phyloP scores from a whole-genome alignment of 2,888 invertebrate species.

The Galerucella pusilla region DNA sequence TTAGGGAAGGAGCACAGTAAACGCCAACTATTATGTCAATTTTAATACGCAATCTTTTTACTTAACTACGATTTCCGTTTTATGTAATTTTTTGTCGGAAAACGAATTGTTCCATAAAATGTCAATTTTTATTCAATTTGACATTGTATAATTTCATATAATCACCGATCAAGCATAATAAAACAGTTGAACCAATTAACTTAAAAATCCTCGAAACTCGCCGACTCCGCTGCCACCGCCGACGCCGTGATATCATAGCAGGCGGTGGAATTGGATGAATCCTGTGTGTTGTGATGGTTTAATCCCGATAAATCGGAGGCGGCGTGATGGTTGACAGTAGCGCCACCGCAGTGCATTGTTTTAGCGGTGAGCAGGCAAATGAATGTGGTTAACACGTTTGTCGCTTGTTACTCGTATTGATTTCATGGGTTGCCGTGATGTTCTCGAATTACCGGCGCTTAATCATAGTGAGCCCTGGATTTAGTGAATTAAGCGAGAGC shows the following conservation, averaged over 20 bases:
- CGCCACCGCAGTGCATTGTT: conserved; percentile 65
- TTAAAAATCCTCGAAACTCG: conserved; percentile 20
- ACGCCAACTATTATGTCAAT: no score
- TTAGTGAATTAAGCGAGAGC: conserved; percentile 48
- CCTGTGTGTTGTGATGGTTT: conserved; percentile 36
- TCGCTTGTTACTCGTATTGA: conserved; percentile 64
- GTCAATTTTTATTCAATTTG: background rate
- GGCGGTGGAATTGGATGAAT: conserved; percentile 27
- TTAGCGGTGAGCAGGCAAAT: conserved; percentile 66
- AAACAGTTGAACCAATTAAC: conserved; percentile 22
- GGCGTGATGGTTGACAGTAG: conserved; percentile 56
- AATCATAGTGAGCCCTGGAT: conserved; percentile 63
- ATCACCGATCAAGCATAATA: conserved; percentile 6
- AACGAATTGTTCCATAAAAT: background rate
- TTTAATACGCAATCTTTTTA: background rate
- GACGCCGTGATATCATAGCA: conserved; percentile 22
- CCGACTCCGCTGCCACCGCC: background rate
- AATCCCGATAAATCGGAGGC: conserved; percentile 47
- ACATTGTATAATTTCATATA: conserved; percentile 8
- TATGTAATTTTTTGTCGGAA: background rate
- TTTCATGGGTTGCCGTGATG: conserved; percentile 62
- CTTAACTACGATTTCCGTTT: background rate
- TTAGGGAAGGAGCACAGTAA: no score
- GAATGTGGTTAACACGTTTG: conserved; percentile 67
- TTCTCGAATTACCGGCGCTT: conserved; percentile 63